These are phyloP conservation scores for Cladorhizidae sp. DNA, from an alignment of 37 sponge, comb jelly and placozoan genomes.

Conservation along the genomic window DNA sequence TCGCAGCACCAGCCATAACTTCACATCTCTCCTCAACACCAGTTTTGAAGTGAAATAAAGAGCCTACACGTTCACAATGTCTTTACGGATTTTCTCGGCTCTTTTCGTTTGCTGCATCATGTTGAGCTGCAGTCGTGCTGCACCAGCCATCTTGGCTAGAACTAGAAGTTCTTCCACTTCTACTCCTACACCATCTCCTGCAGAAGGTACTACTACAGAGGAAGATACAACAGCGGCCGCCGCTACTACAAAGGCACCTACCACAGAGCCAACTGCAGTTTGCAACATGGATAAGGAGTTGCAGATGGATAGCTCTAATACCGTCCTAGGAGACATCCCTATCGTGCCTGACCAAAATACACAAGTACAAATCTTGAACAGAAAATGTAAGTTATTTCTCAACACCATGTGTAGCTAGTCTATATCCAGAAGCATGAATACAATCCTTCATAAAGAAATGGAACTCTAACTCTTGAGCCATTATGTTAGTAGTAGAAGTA, in stretches of 20 bases:
- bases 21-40: background rate
- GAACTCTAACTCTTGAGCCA: background rate
- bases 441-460: background rate
- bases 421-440: background rate
- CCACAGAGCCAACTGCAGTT: background rate
- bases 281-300: background rate
- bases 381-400: constrained; percentile 22
- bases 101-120: no score
- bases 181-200: background rate
- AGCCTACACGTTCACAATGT: no score
- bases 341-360: background rate
- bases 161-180: no score
- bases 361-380: constrained; percentile 12
- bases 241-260: no score
- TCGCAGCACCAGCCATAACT: no score
- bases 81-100: no score
- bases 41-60: no score
- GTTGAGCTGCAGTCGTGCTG: no score
- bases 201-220: background rate
- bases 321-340: constrained; percentile 3
- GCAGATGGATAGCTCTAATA: background rate
- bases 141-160: no score
- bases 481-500: no score
- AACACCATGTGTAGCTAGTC: background rate
- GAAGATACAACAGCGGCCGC: background rate